Evolutionary conservation across 1,140 invertebrate genomes (phyloP).

Genomic region (Atta cephalotes): DNA sequence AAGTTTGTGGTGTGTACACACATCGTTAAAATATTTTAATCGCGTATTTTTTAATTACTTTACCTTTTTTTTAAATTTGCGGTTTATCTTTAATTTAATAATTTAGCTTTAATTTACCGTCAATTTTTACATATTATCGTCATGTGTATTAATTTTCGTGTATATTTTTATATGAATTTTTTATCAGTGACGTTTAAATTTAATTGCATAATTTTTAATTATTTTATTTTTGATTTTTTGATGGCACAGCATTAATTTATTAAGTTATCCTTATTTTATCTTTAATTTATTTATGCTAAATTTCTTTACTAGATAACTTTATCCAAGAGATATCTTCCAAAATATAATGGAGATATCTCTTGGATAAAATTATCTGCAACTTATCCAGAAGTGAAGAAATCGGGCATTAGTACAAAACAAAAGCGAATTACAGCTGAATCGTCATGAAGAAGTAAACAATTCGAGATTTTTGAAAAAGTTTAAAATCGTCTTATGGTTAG

Average conservation of each 20-base stretch:
- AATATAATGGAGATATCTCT: no score
- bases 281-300: neutral
- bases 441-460: neutral
- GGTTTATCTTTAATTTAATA: no score
- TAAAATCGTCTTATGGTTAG: neutral
- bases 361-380: no score
- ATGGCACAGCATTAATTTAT: neutral
- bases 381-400: no score
- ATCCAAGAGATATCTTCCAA: no score
- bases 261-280: neutral
- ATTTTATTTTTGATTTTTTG: neutral
- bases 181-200: neutral
- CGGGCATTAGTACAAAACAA: neutral
- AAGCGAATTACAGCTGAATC: neutral
- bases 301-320: no score
- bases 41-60: no score
- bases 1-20: no score
- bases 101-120: no score
- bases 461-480: no score
- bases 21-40: no score
- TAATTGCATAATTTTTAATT: neutral
- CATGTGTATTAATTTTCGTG: constrained; percentile 5
- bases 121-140: neutral
- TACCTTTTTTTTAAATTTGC: no score
- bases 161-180: neutral